Percentiles rank a stretch among this genome's conserved stretches.
phyloP scores from a whole-genome alignment of 1,140 invertebrate genomes.

The Lasaia peninsularis region DNA sequence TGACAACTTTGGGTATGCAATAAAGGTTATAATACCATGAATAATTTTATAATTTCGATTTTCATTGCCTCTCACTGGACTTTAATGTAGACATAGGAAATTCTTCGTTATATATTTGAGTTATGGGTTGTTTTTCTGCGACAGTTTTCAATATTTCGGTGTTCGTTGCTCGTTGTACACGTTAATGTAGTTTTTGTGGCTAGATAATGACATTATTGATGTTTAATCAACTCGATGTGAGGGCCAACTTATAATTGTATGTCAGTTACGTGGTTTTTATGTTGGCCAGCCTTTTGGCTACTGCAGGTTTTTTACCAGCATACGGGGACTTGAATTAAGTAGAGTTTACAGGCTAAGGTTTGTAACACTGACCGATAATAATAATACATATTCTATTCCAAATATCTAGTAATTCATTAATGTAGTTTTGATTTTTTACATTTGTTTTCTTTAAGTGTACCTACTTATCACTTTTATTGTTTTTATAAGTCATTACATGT shows the following conservation, averaged over 20 bases:
- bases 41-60: neutral
- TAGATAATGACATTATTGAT: slow-evolving; percentile 36
- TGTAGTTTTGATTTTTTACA: too few relatives aligned
- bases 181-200: slow-evolving; percentile 34
- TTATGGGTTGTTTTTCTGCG: slow-evolving; percentile 12
- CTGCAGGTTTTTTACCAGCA: neutral
- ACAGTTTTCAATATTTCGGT: neutral
- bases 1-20: neutral
- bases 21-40: neutral
- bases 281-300: slow-evolving; percentile 21
- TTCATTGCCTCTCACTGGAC: neutral
- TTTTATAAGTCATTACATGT: too few relatives aligned
- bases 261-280: slow-evolving; percentile 27
- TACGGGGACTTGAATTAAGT: neutral
- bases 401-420: too few relatives aligned
- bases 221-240: slow-evolving; percentile 37
- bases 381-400: too few relatives aligned
- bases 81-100: slow-evolving; percentile 1
- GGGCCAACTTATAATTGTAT: slow-evolving; percentile 31
- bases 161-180: neutral
- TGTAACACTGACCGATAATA: too few relatives aligned
- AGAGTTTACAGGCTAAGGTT: neutral
- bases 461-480: too few relatives aligned
- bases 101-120: neutral
- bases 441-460: too few relatives aligned